Evolutionary conservation across 37 sponge, comb jelly and placozoan species (phyloP).

Genomic region (Tethya wilhelma): DNA sequence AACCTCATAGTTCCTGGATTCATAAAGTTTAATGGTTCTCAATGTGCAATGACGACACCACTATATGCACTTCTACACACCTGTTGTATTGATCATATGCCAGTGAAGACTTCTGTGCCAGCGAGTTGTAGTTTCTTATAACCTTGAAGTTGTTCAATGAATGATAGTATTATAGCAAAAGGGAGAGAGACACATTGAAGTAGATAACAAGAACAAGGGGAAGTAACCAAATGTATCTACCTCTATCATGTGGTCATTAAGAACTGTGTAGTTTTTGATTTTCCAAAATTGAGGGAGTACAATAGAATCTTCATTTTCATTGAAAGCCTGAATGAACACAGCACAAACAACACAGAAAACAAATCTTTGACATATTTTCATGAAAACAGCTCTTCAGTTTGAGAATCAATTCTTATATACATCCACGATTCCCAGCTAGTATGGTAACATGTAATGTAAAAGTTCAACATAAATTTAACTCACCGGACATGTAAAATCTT

Average conservation of each 20-base stretch:
- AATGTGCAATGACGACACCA: not conserved
- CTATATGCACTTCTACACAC: constrained; percentile 9
- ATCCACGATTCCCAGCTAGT: too few species aligned
- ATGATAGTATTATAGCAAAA: too few species aligned
- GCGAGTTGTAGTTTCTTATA: constrained; percentile 37
- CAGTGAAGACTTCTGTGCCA: constrained; percentile 16
- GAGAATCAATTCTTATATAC: not conserved
- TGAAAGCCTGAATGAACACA: too few species aligned
- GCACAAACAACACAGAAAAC: too few species aligned
- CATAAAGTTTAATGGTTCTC: too few species aligned
- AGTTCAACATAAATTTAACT: too few species aligned
- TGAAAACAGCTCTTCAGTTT: too few species aligned
- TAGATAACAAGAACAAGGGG: not conserved
- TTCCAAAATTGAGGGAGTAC: not conserved
- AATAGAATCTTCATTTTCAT: not conserved
- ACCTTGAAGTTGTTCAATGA: constrained; percentile 23
- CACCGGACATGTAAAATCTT: not conserved
- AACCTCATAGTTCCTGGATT: constrained; percentile 35
- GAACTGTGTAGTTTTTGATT: not conserved
- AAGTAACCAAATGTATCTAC: not conserved
- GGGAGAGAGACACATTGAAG: too few species aligned
- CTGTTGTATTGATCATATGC: constrained; percentile 47
- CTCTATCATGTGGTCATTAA: not conserved
- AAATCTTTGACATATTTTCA: too few species aligned
- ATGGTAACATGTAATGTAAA: too few species aligned